Percentiles rank a stretch among this genome's conserved stretches.
These are phyloP conservation scores for Diadegma fenestrale DNA, from an alignment of 2,888 invertebrate genomes.

Conservation along the genomic window DNA sequence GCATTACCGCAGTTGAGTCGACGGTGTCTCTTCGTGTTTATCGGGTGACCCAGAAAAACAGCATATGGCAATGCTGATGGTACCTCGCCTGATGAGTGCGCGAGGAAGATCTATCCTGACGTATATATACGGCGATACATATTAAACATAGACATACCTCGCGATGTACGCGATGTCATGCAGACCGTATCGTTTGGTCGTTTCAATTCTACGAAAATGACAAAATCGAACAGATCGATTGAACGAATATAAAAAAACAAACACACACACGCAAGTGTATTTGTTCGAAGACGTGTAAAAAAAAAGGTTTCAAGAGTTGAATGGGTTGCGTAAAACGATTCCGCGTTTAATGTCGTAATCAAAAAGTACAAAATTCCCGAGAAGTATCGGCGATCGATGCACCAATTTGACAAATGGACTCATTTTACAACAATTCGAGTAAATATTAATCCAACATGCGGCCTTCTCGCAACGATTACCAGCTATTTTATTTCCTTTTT, in stretches of 20 bases:
- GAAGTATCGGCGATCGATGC: neutral
- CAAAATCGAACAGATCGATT: conserved; percentile 57
- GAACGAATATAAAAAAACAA: conserved; percentile 25
- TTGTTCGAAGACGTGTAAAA: neutral
- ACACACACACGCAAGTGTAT: neutral
- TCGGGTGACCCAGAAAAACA: conserved; percentile 83
- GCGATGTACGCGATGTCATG: conserved; percentile 32
- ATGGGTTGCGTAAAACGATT: neutral
- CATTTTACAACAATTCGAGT: neutral
- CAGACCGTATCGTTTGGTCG: conserved; percentile 52
- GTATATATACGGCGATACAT: conserved; percentile 15
- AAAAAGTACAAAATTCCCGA: neutral
- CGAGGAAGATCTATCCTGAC: conserved; percentile 57
- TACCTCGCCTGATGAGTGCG: conserved; percentile 28
- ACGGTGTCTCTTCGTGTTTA: conserved; percentile 73
- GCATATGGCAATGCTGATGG: conserved; percentile 63
- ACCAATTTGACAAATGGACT: conserved; percentile 13
- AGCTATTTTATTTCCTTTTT: neutral
- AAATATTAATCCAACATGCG: neutral
- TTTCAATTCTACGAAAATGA: conserved; percentile 52
- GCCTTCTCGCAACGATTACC: neutral
- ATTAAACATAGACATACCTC: neutral
- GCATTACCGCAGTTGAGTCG: conserved; percentile 29
- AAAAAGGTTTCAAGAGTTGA: neutral
- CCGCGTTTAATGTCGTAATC: neutral